These are phyloP conservation scores for Mustela lutreola DNA, from an alignment of 2,113 vertebrate genomes.

Conservation along the genomic window DNA sequence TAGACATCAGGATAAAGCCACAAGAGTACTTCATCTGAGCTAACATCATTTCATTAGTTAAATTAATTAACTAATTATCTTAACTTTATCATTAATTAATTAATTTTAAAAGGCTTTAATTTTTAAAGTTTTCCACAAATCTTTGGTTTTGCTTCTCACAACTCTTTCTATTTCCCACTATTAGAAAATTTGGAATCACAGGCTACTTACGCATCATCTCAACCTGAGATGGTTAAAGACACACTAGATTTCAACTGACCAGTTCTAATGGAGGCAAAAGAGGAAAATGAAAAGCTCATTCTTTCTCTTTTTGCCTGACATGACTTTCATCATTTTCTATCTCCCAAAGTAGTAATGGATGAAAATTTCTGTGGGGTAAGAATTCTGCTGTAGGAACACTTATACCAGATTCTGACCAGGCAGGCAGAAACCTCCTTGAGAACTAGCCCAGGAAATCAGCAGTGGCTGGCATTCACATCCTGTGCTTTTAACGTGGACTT, in stretches of 20 bases:
- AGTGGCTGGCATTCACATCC: background rate
- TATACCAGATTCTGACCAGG: background rate
- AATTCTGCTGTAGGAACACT: background rate
- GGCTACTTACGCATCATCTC: background rate
- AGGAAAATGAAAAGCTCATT: background rate
- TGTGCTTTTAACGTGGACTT: background rate
- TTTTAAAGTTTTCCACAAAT: background rate
- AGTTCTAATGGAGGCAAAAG: background rate
- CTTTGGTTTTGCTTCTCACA: background rate
- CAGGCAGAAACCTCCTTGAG: background rate
- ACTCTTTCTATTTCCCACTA: background rate
- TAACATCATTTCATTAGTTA: background rate
- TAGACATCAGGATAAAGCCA: background rate
- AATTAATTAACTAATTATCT: no score
- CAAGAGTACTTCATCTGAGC: background rate
- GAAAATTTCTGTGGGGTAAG: background rate
- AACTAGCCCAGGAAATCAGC: background rate
- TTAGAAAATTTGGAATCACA: background rate
- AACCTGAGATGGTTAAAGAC: background rate
- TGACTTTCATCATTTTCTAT: background rate
- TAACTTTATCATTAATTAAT: no score
- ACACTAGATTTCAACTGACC: background rate
- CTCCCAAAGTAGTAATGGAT: background rate
- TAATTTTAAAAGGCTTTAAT: background rate
- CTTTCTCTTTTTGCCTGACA: background rate